phyloP scores from a whole-genome alignment of 2,888 invertebrate genomes.

The Buathra laborator region DNA sequence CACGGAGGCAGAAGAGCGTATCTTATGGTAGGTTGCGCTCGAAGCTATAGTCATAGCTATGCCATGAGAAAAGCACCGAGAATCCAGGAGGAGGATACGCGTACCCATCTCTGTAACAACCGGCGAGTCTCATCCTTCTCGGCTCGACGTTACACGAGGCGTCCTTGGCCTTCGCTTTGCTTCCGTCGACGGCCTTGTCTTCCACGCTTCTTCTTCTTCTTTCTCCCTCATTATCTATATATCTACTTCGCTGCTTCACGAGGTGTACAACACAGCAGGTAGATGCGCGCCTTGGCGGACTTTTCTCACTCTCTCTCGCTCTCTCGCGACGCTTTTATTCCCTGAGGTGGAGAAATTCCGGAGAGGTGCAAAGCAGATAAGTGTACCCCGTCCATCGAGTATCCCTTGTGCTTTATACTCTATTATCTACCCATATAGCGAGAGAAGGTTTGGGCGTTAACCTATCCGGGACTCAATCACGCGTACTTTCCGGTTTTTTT shows the following conservation, averaged over 20 bases:
- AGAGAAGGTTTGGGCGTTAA: conserved; percentile 14
- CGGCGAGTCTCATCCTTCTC: conserved; percentile 53
- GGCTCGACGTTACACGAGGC: conserved; percentile 48
- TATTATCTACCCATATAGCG: conserved; percentile 20
- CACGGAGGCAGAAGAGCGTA: neutral
- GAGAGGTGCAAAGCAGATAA: conserved; percentile 27
- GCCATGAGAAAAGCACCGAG: conserved; percentile 12
- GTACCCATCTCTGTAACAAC: conserved; percentile 35
- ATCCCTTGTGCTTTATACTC: neutral
- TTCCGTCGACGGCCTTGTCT: conserved; percentile 63
- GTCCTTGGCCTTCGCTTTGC: conserved; percentile 66
- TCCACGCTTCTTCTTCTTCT: conserved; percentile 10
- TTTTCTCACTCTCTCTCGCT: conserved; percentile 9
- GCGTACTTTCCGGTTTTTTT: neutral
- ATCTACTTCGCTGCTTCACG: conserved; percentile 14
- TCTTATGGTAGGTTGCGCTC: conserved; percentile 2
- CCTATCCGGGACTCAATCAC: neutral
- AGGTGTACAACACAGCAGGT: conserved; percentile 1
- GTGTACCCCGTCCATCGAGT: conserved; percentile 7
- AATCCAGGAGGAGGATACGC: conserved; percentile 46
- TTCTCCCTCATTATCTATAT: neutral
- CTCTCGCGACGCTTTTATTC: conserved; percentile 18
- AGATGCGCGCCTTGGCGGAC: neutral
- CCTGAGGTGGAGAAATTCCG: conserved; percentile 20
- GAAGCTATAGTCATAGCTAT: neutral